Evolutionary conservation across 2,113 vertebrate genomes (phyloP), one percentile per base, ranked within the genome.

Genomic region (Megalops atlanticus): DNA sequence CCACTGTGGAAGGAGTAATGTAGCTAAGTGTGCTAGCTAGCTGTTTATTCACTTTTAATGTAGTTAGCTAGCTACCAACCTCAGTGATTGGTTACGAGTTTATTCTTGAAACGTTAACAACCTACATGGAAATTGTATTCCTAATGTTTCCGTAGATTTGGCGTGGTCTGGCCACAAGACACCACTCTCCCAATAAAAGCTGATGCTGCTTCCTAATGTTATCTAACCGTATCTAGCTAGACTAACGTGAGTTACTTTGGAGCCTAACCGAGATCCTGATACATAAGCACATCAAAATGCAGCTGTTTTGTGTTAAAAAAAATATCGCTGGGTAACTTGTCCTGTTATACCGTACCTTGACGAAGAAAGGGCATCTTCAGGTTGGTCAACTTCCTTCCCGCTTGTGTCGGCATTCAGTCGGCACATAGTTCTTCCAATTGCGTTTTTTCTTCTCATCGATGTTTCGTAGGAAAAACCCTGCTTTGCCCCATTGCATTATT

Each of bases 401-500:
- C 75, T 74, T 49, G 84, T 83, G 39, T 88, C 88, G 76, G 80
- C 76, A 74, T 89, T 81, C 79, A 87, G 77, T 45, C 83, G 85
- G 79, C 87, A 86, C 87, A 84, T 81, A 33, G 85, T 75, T 24
- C 69, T 35, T 68, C 43, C 77, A 84, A 82, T 38, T 77, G 79
- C 75, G 31, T 78, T 72, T 75, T 72, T 84, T 36, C 82, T 85
- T 85, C 81, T 89, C 86, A 87, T 86, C 71, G 84, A 87, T 70
- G 84, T 77, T 35, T 84, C 78, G 52, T 68, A 81, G 49, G 78
- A 35, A 36, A 70, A 83, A 85, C 43, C 14, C 83, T 75, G 39
- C 85, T 76, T 82, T 85, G 83, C 77, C 84, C 84, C 85, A 85
- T 83, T 85, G 72, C 87, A 86, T 88, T 84, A 81, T 85, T 69